Conservation (phyloP, 2,797 vertebrate genomes). For the Ara ararauna region DNA sequence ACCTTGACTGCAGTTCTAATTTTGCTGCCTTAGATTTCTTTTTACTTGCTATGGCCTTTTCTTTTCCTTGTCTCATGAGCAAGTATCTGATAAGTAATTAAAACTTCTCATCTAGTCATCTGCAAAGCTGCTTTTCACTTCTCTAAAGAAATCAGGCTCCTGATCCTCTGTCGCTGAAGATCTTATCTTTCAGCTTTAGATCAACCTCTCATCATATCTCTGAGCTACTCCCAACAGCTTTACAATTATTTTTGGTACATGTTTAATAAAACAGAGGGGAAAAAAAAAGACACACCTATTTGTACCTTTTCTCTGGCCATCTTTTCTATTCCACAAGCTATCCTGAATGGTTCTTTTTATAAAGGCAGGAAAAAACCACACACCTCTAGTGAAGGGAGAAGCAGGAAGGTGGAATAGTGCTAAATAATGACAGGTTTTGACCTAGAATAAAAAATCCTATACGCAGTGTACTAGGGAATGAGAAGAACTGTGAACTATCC, state of each 20-base stretch:
- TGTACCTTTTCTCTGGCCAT: not conserved
- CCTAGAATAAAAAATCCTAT: not conserved
- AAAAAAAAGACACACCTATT: not conserved
- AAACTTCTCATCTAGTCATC: not conserved
- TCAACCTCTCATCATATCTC: not conserved
- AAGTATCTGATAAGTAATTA: slow-evolving; percentile 33
- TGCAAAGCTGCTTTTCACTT: not conserved
- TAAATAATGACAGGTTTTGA: not conserved
- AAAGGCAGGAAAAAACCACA: not conserved
- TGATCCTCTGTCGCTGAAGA: not conserved
- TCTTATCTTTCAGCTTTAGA: not conserved
- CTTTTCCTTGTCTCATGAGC: not conserved
- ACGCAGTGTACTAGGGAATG: not conserved
- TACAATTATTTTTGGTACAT: not conserved
- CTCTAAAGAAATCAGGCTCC: not conserved
- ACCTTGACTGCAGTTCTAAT: not conserved
- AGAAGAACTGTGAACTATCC: not conserved
- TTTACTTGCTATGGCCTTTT: not conserved
- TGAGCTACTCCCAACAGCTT: not conserved
- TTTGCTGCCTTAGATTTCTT: not conserved
- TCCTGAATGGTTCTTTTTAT: not conserved
- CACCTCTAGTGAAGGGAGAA: not conserved
- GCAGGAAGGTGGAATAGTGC: not conserved
- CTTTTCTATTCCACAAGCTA: not conserved
- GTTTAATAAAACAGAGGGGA: not conserved